Evolutionary conservation across 2,888 invertebrate species (phyloP).

Genomic region (Microctonus hyperodae): DNA sequence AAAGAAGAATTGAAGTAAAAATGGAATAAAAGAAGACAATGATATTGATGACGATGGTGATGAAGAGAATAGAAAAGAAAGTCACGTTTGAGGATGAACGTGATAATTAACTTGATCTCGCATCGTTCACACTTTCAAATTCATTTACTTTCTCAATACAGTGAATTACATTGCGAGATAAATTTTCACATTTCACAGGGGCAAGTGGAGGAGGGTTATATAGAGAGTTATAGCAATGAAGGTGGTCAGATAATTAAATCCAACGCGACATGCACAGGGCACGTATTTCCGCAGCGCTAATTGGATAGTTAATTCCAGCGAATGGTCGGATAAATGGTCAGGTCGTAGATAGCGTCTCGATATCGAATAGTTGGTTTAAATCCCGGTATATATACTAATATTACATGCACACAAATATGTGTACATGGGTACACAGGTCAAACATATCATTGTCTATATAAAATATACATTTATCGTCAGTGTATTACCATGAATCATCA

Average conservation of each 20-base stretch:
- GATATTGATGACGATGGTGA: background rate
- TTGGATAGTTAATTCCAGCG: constrained; percentile 42
- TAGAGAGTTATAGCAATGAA: constrained; percentile 12
- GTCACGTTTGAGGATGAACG: constrained; percentile 1
- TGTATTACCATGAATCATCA: too few relatives aligned
- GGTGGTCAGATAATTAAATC: constrained; percentile 31
- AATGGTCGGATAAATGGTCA: constrained; percentile 35
- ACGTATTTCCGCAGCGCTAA: constrained; percentile 39
- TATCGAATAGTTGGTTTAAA: constrained; percentile 9
- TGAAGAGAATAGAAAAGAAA: background rate
- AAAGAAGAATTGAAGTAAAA: background rate
- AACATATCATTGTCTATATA: too few relatives aligned
- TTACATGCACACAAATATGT: background rate
- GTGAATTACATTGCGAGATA: background rate
- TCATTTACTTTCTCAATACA: background rate
- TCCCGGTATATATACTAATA: background rate
- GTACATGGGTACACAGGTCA: background rate
- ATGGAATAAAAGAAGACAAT: background rate
- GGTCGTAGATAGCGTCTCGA: constrained; percentile 23
- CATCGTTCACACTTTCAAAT: constrained; percentile 2
- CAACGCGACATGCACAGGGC: constrained; percentile 30
- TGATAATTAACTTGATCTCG: background rate
- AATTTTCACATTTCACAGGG: constrained; percentile 9
- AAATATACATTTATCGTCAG: too few relatives aligned
- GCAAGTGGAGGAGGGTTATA: background rate